Evolutionary conservation across 2,888 invertebrate genomes (phyloP).

Genomic region (Smittia aterrima): DNA sequence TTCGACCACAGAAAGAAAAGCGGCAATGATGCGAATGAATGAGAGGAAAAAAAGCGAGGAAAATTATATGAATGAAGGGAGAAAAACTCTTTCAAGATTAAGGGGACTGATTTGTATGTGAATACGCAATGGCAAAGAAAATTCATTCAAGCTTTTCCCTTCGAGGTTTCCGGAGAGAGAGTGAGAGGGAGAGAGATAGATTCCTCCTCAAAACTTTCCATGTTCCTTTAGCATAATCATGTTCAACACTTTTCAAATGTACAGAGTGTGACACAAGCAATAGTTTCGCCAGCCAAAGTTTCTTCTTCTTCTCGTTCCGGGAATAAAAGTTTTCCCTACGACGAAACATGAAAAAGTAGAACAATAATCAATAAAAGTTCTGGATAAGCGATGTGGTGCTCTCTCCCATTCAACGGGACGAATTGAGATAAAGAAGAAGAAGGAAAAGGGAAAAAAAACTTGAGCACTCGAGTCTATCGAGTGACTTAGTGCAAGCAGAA

Average conservation of each 20-base stretch:
- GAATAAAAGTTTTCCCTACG: too few species aligned
- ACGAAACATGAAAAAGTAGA: neutral
- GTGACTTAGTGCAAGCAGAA: too few species aligned
- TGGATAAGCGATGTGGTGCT: neutral
- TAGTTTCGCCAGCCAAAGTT: too few species aligned
- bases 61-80: neutral
- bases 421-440: too few species aligned
- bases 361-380: slow-evolving; percentile 10
- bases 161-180: neutral
- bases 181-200: too few species aligned
- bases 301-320: too few species aligned
- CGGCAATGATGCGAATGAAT: slow-evolving; percentile 6
- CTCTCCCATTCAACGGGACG: neutral
- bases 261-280: too few species aligned
- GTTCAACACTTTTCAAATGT: too few species aligned
- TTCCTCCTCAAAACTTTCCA: too few species aligned
- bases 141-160: neutral
- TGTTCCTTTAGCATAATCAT: too few species aligned
- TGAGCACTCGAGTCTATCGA: neutral
- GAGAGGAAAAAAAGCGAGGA: neutral
- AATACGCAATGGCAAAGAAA: neutral
- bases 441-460: neutral
- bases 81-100: slow-evolving; percentile 11
- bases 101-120: neutral
- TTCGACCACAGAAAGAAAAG: slow-evolving; percentile 23